Evolutionary conservation across 2,113 vertebrate species (phyloP).

Genomic region (Chauna torquata): DNA sequence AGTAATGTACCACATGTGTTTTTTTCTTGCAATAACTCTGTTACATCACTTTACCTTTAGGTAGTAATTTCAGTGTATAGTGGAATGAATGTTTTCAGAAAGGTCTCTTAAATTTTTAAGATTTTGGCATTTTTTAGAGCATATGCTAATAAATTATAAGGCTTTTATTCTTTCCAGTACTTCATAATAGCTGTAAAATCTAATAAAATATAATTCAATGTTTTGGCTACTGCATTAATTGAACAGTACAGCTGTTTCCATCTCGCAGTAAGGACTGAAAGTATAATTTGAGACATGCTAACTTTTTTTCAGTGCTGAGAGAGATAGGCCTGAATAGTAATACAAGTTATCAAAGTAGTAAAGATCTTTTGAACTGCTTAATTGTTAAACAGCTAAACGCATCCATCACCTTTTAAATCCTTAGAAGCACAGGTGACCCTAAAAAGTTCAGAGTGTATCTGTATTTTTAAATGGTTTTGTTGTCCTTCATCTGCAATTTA

Average conservation of each 20-base stretch:
- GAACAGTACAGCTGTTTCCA: conserved; percentile 1
- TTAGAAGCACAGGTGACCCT: neutral
- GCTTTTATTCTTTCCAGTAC: conserved; percentile 6
- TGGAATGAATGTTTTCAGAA: conserved; percentile 25
- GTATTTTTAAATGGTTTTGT: neutral
- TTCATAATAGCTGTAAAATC: conserved; percentile 6
- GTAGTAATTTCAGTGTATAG: conserved; percentile 16
- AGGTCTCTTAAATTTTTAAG: conserved; percentile 29
- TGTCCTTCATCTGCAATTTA: neutral
- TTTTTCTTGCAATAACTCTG: conserved; percentile 34
- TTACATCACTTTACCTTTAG: conserved; percentile 36
- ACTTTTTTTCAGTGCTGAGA: neutral
- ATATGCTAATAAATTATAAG: conserved; percentile 12
- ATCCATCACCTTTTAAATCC: neutral
- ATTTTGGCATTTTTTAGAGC: conserved; percentile 38
- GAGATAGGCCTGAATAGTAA: neutral
- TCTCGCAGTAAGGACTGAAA: neutral
- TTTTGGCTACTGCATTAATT: conserved; percentile 29
- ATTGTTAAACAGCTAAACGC: neutral
- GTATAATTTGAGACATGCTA: neutral
- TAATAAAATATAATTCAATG: conserved; percentile 7
- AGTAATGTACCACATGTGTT: conserved; percentile 5
- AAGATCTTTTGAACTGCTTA: neutral
- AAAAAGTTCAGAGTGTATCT: neutral
- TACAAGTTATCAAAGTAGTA: neutral